A percentile compares a stretch with the other conserved stretches of the same genome.
phyloP scores from a whole-genome alignment of 2,888 invertebrate genomes.

The Brenthis hecate region DNA sequence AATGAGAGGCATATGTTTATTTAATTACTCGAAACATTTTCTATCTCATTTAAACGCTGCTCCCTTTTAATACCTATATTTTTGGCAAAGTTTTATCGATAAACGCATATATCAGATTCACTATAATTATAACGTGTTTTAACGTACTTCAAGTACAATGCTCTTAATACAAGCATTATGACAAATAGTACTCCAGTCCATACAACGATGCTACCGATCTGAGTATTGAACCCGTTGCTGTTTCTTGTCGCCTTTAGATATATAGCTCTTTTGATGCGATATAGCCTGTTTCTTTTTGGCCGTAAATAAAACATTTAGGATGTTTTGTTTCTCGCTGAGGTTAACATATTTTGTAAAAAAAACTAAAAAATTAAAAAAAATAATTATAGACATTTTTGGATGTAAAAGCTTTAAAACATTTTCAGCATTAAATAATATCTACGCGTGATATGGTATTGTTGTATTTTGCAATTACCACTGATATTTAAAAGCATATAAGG shows the following conservation, averaged over 20 bases:
- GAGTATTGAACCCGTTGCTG: conserved; percentile 15
- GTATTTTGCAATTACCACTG: too few species aligned
- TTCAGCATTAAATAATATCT: too few species aligned
- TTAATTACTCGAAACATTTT: too few species aligned
- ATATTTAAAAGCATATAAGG: too few species aligned
- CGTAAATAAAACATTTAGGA: conserved; percentile 43
- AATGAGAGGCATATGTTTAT: too few species aligned
- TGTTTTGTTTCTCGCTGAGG: not conserved
- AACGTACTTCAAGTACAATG: conserved; percentile 44
- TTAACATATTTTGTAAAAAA: conserved; percentile 6
- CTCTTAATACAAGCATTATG: conserved; percentile 42
- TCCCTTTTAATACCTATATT: not conserved
- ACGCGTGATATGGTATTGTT: too few species aligned
- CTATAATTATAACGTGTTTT: conserved; percentile 28
- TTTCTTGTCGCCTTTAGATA: conserved; percentile 40
- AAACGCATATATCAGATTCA: conserved; percentile 4
- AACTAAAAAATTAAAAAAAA: not conserved
- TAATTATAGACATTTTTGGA: too few species aligned
- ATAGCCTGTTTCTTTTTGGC: conserved; percentile 39
- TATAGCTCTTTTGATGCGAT: conserved; percentile 46
- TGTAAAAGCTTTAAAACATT: not conserved
- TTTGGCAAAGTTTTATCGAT: conserved; percentile 3
- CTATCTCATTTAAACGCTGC: not conserved
- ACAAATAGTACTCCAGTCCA: conserved; percentile 45
- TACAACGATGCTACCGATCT: conserved; percentile 40